phyloP scores from a whole-genome alignment of 2,888 invertebrate species.

The Ectropis crepuscularia region DNA sequence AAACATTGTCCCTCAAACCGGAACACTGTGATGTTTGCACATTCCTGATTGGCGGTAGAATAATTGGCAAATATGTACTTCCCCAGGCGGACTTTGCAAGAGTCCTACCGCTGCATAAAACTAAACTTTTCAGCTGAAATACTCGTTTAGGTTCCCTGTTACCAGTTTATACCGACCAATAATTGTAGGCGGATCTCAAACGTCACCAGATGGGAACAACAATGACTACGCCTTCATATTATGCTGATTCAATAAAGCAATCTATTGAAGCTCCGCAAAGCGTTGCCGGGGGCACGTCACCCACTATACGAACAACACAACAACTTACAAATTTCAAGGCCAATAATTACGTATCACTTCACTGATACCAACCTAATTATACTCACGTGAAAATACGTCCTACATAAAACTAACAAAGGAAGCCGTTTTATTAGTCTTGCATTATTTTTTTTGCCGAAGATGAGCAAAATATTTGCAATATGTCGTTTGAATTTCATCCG shows the following conservation, averaged over 20 bases:
- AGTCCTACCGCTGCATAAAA: no score
- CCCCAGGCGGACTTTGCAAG: no score
- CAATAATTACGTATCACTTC: constrained; percentile 13
- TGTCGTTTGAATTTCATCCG: background rate
- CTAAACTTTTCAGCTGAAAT: no score
- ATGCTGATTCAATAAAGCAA: constrained; percentile 41
- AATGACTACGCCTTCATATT: constrained; percentile 46
- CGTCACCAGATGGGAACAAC: constrained; percentile 56
- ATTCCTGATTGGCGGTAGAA: no score
- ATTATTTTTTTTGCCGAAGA: background rate
- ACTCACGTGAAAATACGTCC: background rate
- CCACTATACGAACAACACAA: constrained; percentile 4
- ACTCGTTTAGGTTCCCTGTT: no score
- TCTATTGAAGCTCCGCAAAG: constrained; percentile 21
- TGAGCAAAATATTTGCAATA: constrained; percentile 1
- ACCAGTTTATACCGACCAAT: constrained; percentile 40
- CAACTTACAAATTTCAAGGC: constrained; percentile 23
- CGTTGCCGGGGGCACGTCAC: constrained; percentile 27
- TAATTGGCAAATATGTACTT: no score
- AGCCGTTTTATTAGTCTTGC: background rate
- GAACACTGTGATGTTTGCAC: no score
- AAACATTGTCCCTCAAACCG: no score
- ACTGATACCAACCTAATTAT: background rate
- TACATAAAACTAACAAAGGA: background rate
- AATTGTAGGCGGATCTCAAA: constrained; percentile 60